Evolutionary conservation across 2,888 invertebrate species (phyloP), one percentile per base, ranked within the genome.

Genomic region (Agrenia bidenticulata): DNA sequence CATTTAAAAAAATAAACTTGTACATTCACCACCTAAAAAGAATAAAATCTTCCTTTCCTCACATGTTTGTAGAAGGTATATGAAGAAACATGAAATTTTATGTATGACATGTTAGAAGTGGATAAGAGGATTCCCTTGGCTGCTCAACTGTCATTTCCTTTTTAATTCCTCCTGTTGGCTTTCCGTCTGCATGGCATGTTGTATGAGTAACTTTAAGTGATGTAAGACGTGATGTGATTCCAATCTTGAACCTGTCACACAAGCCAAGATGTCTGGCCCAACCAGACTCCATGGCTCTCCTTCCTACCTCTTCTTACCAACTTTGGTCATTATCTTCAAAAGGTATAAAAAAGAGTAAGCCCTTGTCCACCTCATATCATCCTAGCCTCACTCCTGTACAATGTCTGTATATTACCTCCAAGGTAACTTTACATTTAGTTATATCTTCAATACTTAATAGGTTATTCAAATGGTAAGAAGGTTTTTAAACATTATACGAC

Each of bases 261-360:
- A 70, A 69, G 73, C 68, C 73, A 73, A 73, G 69, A 71, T 71
- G 73, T 73, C 73, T 73, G 70, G 64, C 64, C 71, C 67, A 66
- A 71, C 69, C 69, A 73, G 73, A 73, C 73, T 72, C 66, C 64
- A 60, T 72, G 73, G 69, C 73, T 73, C 70, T 62, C 63, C 57
- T 49, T 19, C 45, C 56, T 63, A 57, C 27, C 66, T 49, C 42
- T 53, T 56, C 49, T 61, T 41, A 42, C 27, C 32, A 23, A 26
- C 32, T 23, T 45, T 56, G 41, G 49, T 39, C 32, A 32, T 32
- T 32, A 32, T 32, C 32, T 32, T 11, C 11, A 4, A 4, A 32
- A 32, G 32, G 32, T n/a, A n/a, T n/a, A n/a, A n/a, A n/a, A 32
- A 32, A 32, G 15, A 21, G 49, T 4, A 21, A 49, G 17, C 49